Base-by-base conservation (phyloP, 2,797 vertebrate species). In the Channa striata region DNA sequence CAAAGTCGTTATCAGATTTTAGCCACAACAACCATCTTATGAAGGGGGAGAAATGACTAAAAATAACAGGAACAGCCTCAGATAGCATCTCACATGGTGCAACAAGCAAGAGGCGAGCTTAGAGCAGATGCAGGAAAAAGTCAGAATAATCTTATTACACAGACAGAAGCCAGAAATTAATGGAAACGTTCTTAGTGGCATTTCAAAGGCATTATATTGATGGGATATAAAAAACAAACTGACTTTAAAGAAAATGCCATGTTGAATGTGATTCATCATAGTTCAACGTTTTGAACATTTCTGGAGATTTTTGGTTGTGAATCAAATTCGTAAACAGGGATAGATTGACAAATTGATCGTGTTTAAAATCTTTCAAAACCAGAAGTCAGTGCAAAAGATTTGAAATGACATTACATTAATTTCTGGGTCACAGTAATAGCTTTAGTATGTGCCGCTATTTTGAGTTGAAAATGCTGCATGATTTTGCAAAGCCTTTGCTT, bases 1-100 rank as follows among this genome's bases (percentile, higher is more conserved):
- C 51, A 48, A 74, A 65, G 52, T 66, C 75, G 53, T 79, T 75
- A 73, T 83, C 78, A 52, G 64, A 77, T 83, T 75, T 46, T 51
- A 23, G 19, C 53, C 3, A 2, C 54, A 53, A 43, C 50, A 16
- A 46, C 42, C 64, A 21, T 59, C 53, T 30, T 3, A 40, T 12
- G 14, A 13, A 65, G 37, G 17, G n/a, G 6, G 50, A 47, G 17
- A n/a, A 61, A 60, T 60, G 14, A 61, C 67, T 64, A 13, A 40
- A 71, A 83, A 59, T 17, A 48, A 51, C 8, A 51, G 33, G n/a
- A 36, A 21, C 21, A 51, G 21, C 21, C 40, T 20, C 20, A 51
- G 13, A 72, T 20, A 13, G 19, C 7, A 56, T 68, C 4, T 57
- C 13, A 20, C 19, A n/a, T 44, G 9, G 4, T 16, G 37, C 13